Evolutionary conservation across 2,888 invertebrate species (phyloP).

Genomic region (Plebejus anna): DNA sequence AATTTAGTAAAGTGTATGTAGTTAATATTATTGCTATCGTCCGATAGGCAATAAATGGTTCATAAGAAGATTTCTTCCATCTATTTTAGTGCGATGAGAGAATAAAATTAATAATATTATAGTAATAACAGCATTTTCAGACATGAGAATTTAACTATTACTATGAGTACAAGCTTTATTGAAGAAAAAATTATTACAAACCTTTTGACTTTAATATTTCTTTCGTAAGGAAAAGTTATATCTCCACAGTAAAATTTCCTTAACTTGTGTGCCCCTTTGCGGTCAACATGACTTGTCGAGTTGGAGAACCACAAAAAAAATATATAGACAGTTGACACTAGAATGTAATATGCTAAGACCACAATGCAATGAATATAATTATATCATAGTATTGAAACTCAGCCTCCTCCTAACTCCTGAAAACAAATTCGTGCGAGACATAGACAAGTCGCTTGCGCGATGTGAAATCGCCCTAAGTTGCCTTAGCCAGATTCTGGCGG

Average conservation of each 20-base stretch:
- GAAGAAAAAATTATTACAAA: background rate
- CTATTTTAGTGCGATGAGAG: background rate
- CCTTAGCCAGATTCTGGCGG: too few species aligned
- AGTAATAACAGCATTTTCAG: background rate
- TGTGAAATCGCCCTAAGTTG: too few species aligned
- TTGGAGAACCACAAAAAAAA: background rate
- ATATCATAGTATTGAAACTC: too few species aligned
- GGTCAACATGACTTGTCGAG: background rate
- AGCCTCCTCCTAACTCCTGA: too few species aligned
- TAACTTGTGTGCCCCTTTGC: background rate
- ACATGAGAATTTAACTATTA: background rate
- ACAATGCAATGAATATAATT: too few species aligned
- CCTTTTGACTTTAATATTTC: background rate
- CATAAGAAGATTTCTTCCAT: background rate
- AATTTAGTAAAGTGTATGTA: too few species aligned
- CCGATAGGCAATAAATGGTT: too few species aligned
- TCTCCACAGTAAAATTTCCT: background rate
- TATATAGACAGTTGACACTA: background rate
- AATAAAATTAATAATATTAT: background rate
- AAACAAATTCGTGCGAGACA: too few species aligned
- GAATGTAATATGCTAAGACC: too few species aligned
- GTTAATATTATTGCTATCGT: too few species aligned
- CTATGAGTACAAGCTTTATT: background rate
- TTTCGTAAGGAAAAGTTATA: background rate
- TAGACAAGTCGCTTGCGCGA: too few species aligned